A percentile compares a stretch with the other conserved stretches of the same genome.
phyloP scores from a whole-genome alignment of 2,888 invertebrate species.

The Physocephala rufipes region DNA sequence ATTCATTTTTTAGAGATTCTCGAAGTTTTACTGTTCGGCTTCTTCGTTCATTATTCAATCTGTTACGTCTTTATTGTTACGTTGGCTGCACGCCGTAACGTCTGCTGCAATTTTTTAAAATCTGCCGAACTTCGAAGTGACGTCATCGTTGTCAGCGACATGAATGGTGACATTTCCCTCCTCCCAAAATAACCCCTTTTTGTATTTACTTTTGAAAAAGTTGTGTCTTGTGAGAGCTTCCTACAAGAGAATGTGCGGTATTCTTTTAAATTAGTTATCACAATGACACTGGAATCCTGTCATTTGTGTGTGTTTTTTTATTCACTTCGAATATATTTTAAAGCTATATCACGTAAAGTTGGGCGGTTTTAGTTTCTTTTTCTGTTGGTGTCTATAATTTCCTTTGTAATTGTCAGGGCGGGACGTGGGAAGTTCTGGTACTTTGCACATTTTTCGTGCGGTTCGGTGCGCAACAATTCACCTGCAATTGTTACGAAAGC shows the following conservation, averaged over 20 bases:
- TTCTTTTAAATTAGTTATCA: too few species aligned
- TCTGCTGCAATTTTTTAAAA: slow-evolving; percentile 6
- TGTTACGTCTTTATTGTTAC: too few species aligned
- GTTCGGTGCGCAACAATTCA: background rate
- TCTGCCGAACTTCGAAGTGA: background rate
- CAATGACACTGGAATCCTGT: too few species aligned
- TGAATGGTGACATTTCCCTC: background rate
- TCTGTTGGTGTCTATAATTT: background rate
- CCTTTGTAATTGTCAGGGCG: background rate
- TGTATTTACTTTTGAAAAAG: too few species aligned
- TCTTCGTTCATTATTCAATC: too few species aligned
- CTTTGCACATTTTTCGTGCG: background rate
- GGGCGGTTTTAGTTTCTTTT: background rate
- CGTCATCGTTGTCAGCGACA: background rate
- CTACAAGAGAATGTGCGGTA: too few species aligned
- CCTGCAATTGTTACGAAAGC: background rate
- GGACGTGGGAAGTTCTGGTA: background rate
- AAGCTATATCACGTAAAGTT: background rate
- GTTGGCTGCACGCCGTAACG: background rate
- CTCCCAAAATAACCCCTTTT: too few species aligned
- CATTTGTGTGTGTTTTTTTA: too few species aligned
- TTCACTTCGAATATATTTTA: background rate
- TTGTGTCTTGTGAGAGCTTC: too few species aligned
- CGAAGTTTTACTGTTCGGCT: too few species aligned
- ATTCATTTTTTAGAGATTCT: too few species aligned